These are phyloP conservation scores for Micrasema minimum DNA, from an alignment of 1,140 invertebrate species.

Conservation along the genomic window DNA sequence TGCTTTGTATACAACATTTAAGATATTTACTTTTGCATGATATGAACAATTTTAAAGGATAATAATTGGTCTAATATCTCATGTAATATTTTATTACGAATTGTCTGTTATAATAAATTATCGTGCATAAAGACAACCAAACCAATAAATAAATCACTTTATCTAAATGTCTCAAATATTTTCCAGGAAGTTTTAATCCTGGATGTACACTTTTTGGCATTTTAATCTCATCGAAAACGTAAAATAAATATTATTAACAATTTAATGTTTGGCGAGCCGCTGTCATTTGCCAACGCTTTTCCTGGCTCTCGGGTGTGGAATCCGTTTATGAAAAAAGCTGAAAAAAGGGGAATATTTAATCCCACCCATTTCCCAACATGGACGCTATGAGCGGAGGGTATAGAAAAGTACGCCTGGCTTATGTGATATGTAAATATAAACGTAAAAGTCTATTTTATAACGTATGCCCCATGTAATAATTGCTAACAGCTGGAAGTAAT, in stretches of 20 bases:
- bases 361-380: slow-evolving; percentile 43
- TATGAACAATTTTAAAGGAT: no score
- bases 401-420: slow-evolving; percentile 44
- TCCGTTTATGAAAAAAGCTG: slow-evolving; percentile 49
- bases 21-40: no score
- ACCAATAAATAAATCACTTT: no score
- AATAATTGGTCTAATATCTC: no score
- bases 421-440: slow-evolving; percentile 51
- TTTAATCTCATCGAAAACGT: slow-evolving; percentile 4
- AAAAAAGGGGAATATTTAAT: slow-evolving; percentile 46
- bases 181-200: no score
- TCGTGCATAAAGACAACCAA: no score
- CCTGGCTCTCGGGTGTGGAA: slow-evolving; percentile 34
- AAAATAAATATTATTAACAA: slow-evolving; percentile 8
- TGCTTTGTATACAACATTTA: no score
- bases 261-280: slow-evolving; percentile 1
- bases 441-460: slow-evolving; percentile 53
- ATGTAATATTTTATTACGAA: no score
- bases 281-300: slow-evolving; percentile 33
- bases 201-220: no score
- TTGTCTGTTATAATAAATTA: no score
- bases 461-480: slow-evolving; percentile 53
- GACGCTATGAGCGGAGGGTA: slow-evolving; percentile 34
- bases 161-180: no score
- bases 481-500: slow-evolving; percentile 54